Evolutionary conservation across 2,797 vertebrate species (phyloP), one percentile per base, ranked within the genome.

Genomic region (Phataginus tricuspis): DNA sequence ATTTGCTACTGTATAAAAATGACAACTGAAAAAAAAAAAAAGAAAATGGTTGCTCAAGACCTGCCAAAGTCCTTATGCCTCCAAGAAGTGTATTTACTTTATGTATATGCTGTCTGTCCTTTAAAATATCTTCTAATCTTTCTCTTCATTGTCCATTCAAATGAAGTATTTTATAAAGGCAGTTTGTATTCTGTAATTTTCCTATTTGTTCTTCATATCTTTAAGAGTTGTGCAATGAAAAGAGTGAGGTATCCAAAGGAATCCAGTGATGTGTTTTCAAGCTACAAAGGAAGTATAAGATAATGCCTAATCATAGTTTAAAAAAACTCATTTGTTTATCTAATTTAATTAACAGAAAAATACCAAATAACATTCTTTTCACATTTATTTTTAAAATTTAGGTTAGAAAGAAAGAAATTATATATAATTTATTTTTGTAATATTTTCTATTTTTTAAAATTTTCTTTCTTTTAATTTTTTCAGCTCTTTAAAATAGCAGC

Each of bases 321-420:
- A 79, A 85, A 72, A n/a, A 19, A 19, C 68, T 51, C 25, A 39
- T 78, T 69, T 94, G 19, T 68, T 79, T 19, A 29, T 78, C 51
- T 86, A 29, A 72, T 31, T 53, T 86, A 66, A 42, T 90, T 57
- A 79, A 90, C 2, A 34, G 29, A 90, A 86, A 80, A 61, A 34
- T 5, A 45, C 9, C 18, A 77, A 79, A 34, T 77, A 83, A 27
- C 57, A 57, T 55, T 57, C 45, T 83, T 86, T 89, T 64, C 5
- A 59, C 6, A 88, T 25, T 61, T 93, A 29, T 91, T 25, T 91
- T 75, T 75, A 80, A 88, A 93, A 66, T 57, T 91, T 51, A 84
- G 2, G 3, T 61, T 82, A 12, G 91, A 55, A 92, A 66, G 68
- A 23, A 39, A 69, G 19, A 72, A 72, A 66, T 53, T 79, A 14